Percentiles rank a stretch among this genome's conserved stretches.
Evolutionary conservation across 2,888 invertebrate genomes (phyloP).

Genomic region (Azorinus chamasolen): DNA sequence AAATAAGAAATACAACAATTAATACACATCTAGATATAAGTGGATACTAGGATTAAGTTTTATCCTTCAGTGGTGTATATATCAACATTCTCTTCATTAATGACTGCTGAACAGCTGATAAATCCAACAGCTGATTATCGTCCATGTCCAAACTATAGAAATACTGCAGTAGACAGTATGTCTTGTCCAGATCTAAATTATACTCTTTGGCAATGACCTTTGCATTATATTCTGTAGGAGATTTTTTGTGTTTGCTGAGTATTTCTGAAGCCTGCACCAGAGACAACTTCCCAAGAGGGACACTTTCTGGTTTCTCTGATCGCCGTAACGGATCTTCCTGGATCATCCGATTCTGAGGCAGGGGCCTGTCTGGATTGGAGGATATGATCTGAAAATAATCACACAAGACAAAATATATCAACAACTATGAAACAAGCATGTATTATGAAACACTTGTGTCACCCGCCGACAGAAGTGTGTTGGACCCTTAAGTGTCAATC

Average conservation of each 20-base stretch:
- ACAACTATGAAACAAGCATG: too few relatives aligned
- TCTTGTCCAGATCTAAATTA: constrained; percentile 90
- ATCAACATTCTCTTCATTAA: too few relatives aligned
- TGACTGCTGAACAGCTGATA: not conserved
- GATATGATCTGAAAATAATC: constrained; percentile 41
- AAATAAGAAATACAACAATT: too few relatives aligned
- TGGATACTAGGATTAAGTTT: too few relatives aligned
- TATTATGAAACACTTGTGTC: too few relatives aligned
- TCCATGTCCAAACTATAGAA: constrained; percentile 91
- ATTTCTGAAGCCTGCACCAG: constrained; percentile 90
- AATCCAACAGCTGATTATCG: constrained; percentile 87
- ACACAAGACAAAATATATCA: too few relatives aligned
- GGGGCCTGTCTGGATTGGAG: constrained; percentile 86
- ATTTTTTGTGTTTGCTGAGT: constrained; percentile 89
- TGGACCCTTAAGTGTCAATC: too few relatives aligned
- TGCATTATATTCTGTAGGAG: constrained; percentile 87
- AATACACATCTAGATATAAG: too few relatives aligned
- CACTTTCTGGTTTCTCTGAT: constrained; percentile 89
- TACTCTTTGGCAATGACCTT: constrained; percentile 90
- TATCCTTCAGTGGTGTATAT: too few relatives aligned
- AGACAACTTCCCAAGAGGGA: constrained; percentile 90
- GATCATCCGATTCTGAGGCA: constrained; percentile 88
- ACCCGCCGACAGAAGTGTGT: too few relatives aligned
- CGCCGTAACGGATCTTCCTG: constrained; percentile 90
- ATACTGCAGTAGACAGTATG: constrained; percentile 89